These are phyloP conservation scores for Yasuhikotakia modesta DNA, from an alignment of 2,797 vertebrate species.

Conservation along the genomic window DNA sequence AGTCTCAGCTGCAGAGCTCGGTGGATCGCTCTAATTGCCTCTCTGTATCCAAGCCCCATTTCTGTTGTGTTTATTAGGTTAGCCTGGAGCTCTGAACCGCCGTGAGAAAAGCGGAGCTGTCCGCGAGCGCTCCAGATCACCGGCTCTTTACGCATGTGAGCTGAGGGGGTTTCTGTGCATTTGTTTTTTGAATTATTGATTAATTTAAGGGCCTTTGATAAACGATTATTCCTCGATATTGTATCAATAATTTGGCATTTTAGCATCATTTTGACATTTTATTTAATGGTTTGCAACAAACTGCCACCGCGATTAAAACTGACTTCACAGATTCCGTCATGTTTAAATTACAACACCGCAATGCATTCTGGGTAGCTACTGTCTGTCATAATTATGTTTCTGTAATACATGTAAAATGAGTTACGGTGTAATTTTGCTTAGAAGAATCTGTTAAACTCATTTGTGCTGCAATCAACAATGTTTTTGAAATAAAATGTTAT, in stretches of 20 bases:
- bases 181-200: no score
- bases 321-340: neutral
- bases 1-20: constrained; percentile 75
- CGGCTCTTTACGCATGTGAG: constrained; percentile 18
- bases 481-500: no score
- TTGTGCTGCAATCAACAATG: no score
- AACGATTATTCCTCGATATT: neutral
- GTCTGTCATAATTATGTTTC: neutral
- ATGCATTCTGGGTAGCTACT: neutral
- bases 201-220: constrained; percentile 17
- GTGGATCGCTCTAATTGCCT: constrained; percentile 66
- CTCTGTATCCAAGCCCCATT: constrained; percentile 57
- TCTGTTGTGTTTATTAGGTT: constrained; percentile 59
- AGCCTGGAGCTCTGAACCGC: constrained; percentile 41
- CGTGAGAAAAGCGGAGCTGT: constrained; percentile 37
- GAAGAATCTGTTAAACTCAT: no score
- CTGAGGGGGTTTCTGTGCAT: constrained; percentile 2
- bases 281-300: neutral
- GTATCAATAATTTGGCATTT: neutral
- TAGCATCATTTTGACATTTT: neutral
- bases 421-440: no score
- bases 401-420: neutral
- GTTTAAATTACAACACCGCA: neutral
- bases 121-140: constrained; percentile 31
- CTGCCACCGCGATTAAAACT: no score